Conservation (phyloP, 1,140 invertebrate species). For the Drosophila pallidifrons region DNA sequence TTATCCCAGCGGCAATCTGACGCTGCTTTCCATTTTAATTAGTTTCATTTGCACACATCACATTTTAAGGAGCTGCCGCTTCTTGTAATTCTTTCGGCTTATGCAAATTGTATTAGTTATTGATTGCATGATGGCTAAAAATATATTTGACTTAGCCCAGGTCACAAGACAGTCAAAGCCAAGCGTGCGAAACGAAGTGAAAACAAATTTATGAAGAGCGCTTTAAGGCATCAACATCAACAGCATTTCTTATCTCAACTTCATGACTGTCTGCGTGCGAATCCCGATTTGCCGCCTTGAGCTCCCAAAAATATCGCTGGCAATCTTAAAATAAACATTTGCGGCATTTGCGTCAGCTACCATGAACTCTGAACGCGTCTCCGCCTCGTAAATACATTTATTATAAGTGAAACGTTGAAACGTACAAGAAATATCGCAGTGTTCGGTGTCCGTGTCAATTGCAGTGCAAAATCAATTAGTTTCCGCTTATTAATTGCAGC, state of each 20-base stretch:
- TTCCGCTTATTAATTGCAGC: constrained; percentile 39
- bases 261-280: constrained; percentile 1
- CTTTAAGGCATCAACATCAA: neutral
- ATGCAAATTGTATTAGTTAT: constrained; percentile 20
- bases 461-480: constrained; percentile 43
- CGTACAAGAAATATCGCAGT: neutral
- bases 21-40: constrained; percentile 50
- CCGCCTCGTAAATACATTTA: neutral
- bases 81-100: constrained; percentile 22
- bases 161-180: neutral
- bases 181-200: neutral
- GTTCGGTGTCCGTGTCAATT: constrained; percentile 1
- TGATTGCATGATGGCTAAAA: constrained; percentile 17
- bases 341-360: constrained; percentile 15
- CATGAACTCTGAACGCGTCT: neutral
- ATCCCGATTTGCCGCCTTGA: neutral
- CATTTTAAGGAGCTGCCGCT: neutral
- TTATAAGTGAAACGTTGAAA: neutral
- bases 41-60: constrained; percentile 26
- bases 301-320: constrained; percentile 17
- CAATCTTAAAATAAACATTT: constrained; percentile 33
- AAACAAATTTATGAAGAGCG: constrained; percentile 9
- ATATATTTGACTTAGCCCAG: neutral
- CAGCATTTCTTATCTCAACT: neutral
- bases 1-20: neutral